Conservation (phyloP, 2,797 vertebrate genomes). For the Silurus aristotelis region DNA sequence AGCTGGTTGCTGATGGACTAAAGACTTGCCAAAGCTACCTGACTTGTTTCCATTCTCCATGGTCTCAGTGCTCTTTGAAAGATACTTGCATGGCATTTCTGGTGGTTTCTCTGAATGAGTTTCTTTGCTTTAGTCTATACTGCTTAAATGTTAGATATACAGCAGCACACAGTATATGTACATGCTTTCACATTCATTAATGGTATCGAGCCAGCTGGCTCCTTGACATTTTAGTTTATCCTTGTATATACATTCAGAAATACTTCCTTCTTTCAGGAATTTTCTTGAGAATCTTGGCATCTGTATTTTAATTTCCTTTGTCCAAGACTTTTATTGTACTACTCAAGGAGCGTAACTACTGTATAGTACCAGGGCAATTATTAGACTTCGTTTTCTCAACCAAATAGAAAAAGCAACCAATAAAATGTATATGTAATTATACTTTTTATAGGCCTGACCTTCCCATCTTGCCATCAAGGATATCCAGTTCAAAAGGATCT, state of each 20-base stretch:
- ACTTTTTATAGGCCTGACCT: neutral
- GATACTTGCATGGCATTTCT: neutral
- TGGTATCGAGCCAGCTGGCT: neutral
- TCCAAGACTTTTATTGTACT: neutral
- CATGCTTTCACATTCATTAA: neutral
- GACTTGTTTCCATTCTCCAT: neutral
- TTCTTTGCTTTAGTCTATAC: neutral
- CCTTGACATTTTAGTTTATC: neutral
- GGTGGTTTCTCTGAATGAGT: neutral
- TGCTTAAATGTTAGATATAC: neutral
- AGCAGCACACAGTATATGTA: neutral
- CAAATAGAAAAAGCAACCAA: neutral
- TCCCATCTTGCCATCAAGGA: neutral
- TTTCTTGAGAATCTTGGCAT: neutral
- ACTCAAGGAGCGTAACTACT: neutral
- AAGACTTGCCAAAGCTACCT: neutral
- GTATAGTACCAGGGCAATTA: neutral
- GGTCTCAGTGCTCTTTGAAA: neutral
- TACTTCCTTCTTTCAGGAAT: neutral
- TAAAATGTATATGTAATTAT: neutral
- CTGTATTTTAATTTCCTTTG: neutral
- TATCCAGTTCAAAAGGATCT: neutral
- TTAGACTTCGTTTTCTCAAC: neutral
- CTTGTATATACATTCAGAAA: neutral
- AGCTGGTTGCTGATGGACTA: neutral